These are phyloP conservation scores for Micromys minutus DNA, from an alignment of 2,113 vertebrate genomes.

Conservation along the genomic window DNA sequence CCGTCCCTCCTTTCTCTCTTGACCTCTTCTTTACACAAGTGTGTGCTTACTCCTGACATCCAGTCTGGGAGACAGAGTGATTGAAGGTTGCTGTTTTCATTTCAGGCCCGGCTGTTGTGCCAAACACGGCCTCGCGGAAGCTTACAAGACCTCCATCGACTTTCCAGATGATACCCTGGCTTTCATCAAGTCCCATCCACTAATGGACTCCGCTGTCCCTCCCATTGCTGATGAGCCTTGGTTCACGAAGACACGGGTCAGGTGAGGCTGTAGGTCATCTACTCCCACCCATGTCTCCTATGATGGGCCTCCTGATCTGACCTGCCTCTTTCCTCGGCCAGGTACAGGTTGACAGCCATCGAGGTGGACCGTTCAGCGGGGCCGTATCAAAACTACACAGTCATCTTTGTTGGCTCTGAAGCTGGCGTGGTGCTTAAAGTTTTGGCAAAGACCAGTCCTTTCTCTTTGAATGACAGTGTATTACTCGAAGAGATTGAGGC, in stretches of 20 bases:
- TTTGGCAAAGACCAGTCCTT: constrained; percentile 92
- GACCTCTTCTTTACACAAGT: not conserved
- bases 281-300: accelerated
- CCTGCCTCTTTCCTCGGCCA: constrained; percentile 60
- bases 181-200: constrained; percentile 98
- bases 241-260: constrained; percentile 99
- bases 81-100: constrained; percentile 40
- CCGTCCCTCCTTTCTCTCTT: not conserved
- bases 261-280: constrained; percentile 83
- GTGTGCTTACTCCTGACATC: not conserved
- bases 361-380: constrained; percentile 95
- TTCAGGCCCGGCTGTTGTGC: constrained; percentile 97
- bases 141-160: constrained; percentile 95
- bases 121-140: constrained; percentile 92
- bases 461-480: constrained; percentile 94
- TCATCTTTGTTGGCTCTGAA: constrained; percentile 97
- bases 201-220: constrained; percentile 96
- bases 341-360: constrained; percentile 95
- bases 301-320: not conserved
- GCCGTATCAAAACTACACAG: constrained; percentile 95
- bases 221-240: constrained; percentile 95
- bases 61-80: not conserved
- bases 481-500: constrained; percentile 98
- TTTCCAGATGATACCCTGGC: constrained; percentile 97
- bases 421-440: constrained; percentile 97